A percentile compares a stretch with the other conserved stretches of the same genome.
These are phyloP conservation scores for Andrena trimmerana DNA, from an alignment of 2,888 invertebrate genomes.

Conservation along the genomic window DNA sequence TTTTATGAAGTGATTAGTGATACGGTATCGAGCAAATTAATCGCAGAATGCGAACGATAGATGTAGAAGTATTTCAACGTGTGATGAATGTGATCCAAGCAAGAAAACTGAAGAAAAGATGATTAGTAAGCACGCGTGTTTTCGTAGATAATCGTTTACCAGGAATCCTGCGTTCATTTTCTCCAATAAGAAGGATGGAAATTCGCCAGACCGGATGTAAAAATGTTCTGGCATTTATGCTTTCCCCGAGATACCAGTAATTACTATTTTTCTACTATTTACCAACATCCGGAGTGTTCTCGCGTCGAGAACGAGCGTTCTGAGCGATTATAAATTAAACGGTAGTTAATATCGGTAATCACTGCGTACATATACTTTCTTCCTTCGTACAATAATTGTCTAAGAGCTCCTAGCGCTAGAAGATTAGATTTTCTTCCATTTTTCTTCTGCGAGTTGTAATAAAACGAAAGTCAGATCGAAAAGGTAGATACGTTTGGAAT, in stretches of 20 bases:
- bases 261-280: constrained; percentile 25
- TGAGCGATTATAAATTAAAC: not conserved
- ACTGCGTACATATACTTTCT: constrained; percentile 4
- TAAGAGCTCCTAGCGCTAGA: not conserved
- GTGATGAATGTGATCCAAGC: not conserved
- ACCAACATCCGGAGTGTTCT: constrained; percentile 29
- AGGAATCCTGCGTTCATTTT: not conserved
- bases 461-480: constrained; percentile 1
- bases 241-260: constrained; percentile 27
- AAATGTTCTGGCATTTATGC: constrained; percentile 21
- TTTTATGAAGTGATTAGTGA: not conserved
- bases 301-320: not conserved
- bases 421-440: not conserved
- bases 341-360: not conserved
- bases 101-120: not conserved
- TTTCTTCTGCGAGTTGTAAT: not conserved
- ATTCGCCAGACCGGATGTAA: not conserved
- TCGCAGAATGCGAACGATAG: not conserved
- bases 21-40: not conserved
- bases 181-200: not conserved
- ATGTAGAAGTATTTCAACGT: not conserved
- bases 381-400: not conserved
- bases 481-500: constrained; percentile 6
- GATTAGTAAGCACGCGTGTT: not conserved
- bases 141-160: not conserved